Evolutionary conservation across 35 echinoderm and acorn worm genomes (phyloP).

Genomic region (Chiridota heheva): DNA sequence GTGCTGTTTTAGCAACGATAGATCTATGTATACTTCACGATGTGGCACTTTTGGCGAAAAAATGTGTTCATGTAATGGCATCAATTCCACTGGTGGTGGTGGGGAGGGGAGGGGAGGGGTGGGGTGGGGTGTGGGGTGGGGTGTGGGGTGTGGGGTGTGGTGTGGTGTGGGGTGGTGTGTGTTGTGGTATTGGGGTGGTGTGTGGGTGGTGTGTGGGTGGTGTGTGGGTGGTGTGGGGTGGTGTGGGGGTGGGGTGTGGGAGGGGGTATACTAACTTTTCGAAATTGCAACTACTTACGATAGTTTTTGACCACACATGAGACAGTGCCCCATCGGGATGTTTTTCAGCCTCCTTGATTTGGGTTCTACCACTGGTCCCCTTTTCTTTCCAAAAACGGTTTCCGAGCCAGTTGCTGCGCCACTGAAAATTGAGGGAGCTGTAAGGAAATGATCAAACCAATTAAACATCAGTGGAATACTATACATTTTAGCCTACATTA

Average conservation of each 20-base stretch:
- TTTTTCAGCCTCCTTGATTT: constrained; percentile 9
- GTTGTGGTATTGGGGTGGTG: background rate
- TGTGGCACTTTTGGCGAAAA: too few species aligned
- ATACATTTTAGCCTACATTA: background rate
- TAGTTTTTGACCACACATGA: constrained; percentile 62
- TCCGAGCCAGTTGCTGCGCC: constrained; percentile 46
- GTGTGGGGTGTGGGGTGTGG: too few species aligned
- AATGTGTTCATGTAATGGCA: too few species aligned
- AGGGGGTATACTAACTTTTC: background rate
- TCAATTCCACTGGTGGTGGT: too few species aligned
- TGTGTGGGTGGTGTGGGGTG: background rate
- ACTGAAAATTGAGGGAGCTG: constrained; percentile 78
- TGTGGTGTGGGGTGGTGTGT: too few species aligned
- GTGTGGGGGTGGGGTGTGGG: background rate
- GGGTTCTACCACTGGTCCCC: background rate
- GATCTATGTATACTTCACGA: too few species aligned
- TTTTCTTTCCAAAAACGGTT: constrained; percentile 65
- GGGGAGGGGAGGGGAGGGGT: too few species aligned
- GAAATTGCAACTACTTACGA: constrained; percentile 41
- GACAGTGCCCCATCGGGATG: constrained; percentile 27
- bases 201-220: background rate
- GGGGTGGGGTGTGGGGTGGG: too few species aligned
- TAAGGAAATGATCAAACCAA: background rate
- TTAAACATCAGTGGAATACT: background rate
- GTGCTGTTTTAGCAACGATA: too few species aligned